phyloP scores from a whole-genome alignment of 1,140 invertebrate genomes.

The Cotesia chilonis region DNA sequence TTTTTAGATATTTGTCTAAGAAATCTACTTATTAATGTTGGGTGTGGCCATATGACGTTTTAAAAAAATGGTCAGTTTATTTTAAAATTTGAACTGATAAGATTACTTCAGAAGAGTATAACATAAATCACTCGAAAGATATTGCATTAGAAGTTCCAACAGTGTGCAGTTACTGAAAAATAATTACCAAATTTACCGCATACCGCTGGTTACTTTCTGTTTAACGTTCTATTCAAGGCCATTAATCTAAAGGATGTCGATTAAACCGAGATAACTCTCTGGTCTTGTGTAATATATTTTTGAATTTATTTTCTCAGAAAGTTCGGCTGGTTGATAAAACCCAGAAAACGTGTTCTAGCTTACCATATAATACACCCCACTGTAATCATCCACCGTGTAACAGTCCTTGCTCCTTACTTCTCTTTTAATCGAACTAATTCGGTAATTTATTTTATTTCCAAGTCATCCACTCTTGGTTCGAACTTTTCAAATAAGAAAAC shows the following conservation, averaged over 20 bases:
- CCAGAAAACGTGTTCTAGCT: not conserved
- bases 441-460: slow-evolving; percentile 54
- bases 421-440: slow-evolving; percentile 56
- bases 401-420: not conserved
- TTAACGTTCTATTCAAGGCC: slow-evolving; percentile 38
- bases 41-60: too few species aligned
- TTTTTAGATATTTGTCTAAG: too few species aligned
- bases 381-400: too few species aligned
- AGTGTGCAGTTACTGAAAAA: slow-evolving; percentile 1
- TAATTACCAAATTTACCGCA: slow-evolving; percentile 35
- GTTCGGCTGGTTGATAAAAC: slow-evolving; percentile 34
- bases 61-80: not conserved
- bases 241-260: slow-evolving; percentile 51
- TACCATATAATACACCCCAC: not conserved
- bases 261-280: slow-evolving; percentile 36
- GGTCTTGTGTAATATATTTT: slow-evolving; percentile 46
- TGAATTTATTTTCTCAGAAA: slow-evolving; percentile 53
- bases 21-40: too few species aligned
- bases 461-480: slow-evolving; percentile 37
- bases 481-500: slow-evolving; percentile 48
- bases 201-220: slow-evolving; percentile 39
- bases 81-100: slow-evolving; percentile 24
- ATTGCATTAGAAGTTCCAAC: too few species aligned
- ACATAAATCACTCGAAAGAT: not conserved
- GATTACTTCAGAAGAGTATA: slow-evolving; percentile 1